A percentile compares a stretch with the other conserved stretches of the same genome.
Evolutionary conservation across 2,113 vertebrate genomes (phyloP).

Genomic region (Platichthys stellatus): DNA sequence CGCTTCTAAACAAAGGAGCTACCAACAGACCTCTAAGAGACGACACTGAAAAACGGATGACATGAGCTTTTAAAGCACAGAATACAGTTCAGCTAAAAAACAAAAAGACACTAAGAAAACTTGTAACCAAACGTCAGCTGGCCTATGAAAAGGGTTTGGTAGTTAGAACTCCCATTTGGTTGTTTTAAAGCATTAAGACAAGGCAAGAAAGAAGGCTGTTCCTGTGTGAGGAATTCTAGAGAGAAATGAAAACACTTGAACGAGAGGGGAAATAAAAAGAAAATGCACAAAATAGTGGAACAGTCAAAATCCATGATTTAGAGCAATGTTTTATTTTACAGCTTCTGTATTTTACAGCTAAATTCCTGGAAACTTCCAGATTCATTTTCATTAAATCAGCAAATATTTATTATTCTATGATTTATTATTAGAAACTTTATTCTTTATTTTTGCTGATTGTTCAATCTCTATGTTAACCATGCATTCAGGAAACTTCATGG

Average conservation of each 20-base stretch:
- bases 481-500: not conserved
- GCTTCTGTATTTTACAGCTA: not conserved
- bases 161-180: slow-evolving; percentile 97
- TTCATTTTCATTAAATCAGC: not conserved
- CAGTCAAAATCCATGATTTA: slow-evolving; percentile 86
- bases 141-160: slow-evolving; percentile 94
- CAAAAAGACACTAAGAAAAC: slow-evolving; percentile 86
- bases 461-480: not conserved
- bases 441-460: not conserved
- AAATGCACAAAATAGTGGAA: slow-evolving; percentile 78
- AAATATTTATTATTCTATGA: no score
- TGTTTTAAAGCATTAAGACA: slow-evolving; percentile 99
- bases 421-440: no score
- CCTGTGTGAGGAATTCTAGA: slow-evolving; percentile 91
- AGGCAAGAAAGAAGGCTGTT: slow-evolving; percentile 99
- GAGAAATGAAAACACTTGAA: slow-evolving; percentile 71
- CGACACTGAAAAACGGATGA: slow-evolving; percentile 87
- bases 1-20: slow-evolving; percentile 88
- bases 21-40: slow-evolving; percentile 92
- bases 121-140: slow-evolving; percentile 88
- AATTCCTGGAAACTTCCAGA: not conserved
- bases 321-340: slow-evolving; percentile 35
- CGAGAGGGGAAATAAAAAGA: slow-evolving; percentile 9
- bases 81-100: slow-evolving; percentile 89
- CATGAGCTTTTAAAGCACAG: slow-evolving; percentile 94